Evolutionary conservation across 2,113 vertebrate species (phyloP).

Genomic region (Nicator chloris): DNA sequence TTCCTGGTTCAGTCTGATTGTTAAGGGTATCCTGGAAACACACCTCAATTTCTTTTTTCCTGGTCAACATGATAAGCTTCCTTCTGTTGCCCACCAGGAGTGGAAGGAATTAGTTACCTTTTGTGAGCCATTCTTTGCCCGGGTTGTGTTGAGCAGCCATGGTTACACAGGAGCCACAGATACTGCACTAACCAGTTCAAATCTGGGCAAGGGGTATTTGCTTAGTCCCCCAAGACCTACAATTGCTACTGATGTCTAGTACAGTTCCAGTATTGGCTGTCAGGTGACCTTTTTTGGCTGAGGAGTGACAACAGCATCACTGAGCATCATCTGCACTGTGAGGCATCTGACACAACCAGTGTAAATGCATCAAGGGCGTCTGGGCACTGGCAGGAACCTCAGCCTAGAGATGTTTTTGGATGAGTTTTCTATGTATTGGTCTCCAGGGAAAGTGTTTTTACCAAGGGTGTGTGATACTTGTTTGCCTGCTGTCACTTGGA

Average conservation of each 20-base stretch:
- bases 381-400: neutral
- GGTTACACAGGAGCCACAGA: neutral
- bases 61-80: neutral
- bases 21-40: neutral
- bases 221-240: neutral
- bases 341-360: neutral
- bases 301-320: neutral
- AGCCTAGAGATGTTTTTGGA: neutral
- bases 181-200: neutral
- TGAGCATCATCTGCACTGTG: neutral
- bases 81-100: neutral
- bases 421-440: neutral
- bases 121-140: neutral
- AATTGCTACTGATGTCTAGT: neutral
- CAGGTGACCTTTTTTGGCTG: neutral
- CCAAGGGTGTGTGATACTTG: neutral
- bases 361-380: neutral
- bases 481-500: neutral
- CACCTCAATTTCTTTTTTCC: neutral
- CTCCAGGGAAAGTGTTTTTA: neutral
- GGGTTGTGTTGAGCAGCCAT: neutral
- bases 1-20: neutral
- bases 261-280: neutral
- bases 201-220: neutral
- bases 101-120: neutral